Evolutionary conservation across 1,140 invertebrate genomes (phyloP), one percentile per base, ranked within the genome.

Genomic region (Chrysomallon squamiferum): DNA sequence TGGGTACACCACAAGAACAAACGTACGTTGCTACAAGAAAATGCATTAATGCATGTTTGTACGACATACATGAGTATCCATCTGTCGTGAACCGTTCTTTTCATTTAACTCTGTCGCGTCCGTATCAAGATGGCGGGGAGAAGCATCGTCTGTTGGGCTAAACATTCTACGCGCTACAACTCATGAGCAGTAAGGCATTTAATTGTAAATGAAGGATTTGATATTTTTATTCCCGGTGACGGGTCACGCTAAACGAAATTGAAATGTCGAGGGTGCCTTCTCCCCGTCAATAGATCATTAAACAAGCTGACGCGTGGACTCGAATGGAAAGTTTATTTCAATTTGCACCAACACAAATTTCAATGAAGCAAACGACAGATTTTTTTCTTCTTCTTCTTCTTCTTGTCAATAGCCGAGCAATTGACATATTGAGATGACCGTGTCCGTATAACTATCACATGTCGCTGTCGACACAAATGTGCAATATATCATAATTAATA

Each of bases 171-270:
- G 15, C 35, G 15, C 35, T 38, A 15, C 35, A 38, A 38, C 35
- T 38, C 35, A 15, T 38, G 50, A 30, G 30, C 22, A 15, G 62
- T 20, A 54, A 38, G 25, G 22, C 30, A 64, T 64, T 64, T 64
- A 64, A 32, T 56, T 64, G 62, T 52, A 64, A 64, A 64, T 64
- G 62, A 64, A 41, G 32, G 30, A 56, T 64, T 64, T 7, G 62
- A 56, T 35, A 64, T 64, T 64, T 64, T 30, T 25, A 15, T 41
- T 20, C 50, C 22, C n/a, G 20, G 58, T 59, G 38, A 59, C 38
- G 30, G n/a, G 35, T 27, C 22, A 35, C 35, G 58, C 18, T 22
- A 43, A 43, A 27, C 29, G 33, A 38, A 59, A 59, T 43, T 59
- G 58, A 43, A 38, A 59, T 38, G 58, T 59, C 41, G 33, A 38